Evolutionary conservation across 2,113 vertebrate species (phyloP), one percentile per base, ranked within the genome.

Genomic region (Fregata magnificens): DNA sequence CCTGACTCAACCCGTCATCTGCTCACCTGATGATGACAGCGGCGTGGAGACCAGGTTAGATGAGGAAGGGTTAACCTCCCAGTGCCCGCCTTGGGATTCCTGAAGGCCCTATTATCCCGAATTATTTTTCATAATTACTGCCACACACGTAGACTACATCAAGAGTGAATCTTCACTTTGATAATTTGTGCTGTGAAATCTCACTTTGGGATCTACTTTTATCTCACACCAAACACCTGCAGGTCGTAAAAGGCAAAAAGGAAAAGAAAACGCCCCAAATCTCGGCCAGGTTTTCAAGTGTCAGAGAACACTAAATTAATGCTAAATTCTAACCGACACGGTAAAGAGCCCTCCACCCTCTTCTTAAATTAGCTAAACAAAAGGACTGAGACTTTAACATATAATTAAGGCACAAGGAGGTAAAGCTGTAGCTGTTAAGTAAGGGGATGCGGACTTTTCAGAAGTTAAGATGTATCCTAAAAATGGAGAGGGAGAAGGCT

Each of bases 121-220:
- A 97, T 95, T 93, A 96, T 97, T 98, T 96, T 98, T 98, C 96
- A 88, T 98, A 98, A 98, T 98, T 98, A 97, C 97, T 96, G 96
- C 98, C 98, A 98, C 98, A 98, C 98, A 98, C 98, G 90, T 95
- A 61, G 98, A 98, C 94, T 96, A 98, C 98, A 98, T 98, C 98
- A 98, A 98, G 98, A 98, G 98, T 62, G 95, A 98, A 97, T 82
- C 94, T 98, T 97, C 91, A 95, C 98, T 98, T 98, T 98, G 98
- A 98, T 98, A 98, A 98, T 97, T 97, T 90, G 95, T 95, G 97
- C 96, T 96, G 97, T 89, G 94, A 98, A 98, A 98, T 97, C 97
- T 98, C 93, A 97, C 97, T 95, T 89, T 95, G 96, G 96, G 97
- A 98, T 96, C 96, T 97, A 96, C 98, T 98, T 98, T 98, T 97